Conservation (phyloP, 2,888 invertebrate species). For the Clunio marinus region DNA sequence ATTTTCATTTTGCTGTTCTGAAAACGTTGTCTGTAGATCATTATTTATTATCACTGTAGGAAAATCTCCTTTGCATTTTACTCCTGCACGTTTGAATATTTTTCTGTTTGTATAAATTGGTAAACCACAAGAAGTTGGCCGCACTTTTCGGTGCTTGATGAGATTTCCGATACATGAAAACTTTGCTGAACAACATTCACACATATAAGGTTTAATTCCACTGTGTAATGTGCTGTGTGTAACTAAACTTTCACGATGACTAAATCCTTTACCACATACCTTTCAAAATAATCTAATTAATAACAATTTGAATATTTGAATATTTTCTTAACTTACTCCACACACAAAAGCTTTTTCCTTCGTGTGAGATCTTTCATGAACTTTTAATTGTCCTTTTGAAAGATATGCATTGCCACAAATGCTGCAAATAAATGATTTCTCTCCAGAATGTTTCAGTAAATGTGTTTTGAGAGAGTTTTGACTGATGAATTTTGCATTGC, state of each 20-base stretch:
- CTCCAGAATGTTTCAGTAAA: constrained; percentile 45
- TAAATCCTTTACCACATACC: constrained; percentile 45
- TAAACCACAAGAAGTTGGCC: constrained; percentile 51
- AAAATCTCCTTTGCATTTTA: constrained; percentile 6
- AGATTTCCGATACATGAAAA: constrained; percentile 54
- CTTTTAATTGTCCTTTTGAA: constrained; percentile 45
- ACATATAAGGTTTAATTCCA: constrained; percentile 50
- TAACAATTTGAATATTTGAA: neutral
- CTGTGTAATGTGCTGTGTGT: constrained; percentile 53
- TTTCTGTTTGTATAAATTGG: constrained; percentile 43
- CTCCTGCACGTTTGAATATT: constrained; percentile 19
- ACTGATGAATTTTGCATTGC: constrained; percentile 45
- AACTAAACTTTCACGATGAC: constrained; percentile 52
- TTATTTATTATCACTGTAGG: neutral
- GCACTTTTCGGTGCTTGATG: constrained; percentile 52
- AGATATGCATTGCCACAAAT: constrained; percentile 47
- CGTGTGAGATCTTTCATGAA: constrained; percentile 47
- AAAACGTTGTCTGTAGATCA: neutral
- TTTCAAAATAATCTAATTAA: no score
- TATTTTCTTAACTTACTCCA: neutral
- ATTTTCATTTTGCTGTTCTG: neutral
- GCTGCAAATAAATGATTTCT: constrained; percentile 46
- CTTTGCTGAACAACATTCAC: constrained; percentile 52
- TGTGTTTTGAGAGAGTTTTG: constrained; percentile 46
- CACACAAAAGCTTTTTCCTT: constrained; percentile 42